Evolutionary conservation across 2,797 vertebrate species (phyloP), one percentile per base, ranked within the genome.

Genomic region (Enteromius unitaeniatus): DNA sequence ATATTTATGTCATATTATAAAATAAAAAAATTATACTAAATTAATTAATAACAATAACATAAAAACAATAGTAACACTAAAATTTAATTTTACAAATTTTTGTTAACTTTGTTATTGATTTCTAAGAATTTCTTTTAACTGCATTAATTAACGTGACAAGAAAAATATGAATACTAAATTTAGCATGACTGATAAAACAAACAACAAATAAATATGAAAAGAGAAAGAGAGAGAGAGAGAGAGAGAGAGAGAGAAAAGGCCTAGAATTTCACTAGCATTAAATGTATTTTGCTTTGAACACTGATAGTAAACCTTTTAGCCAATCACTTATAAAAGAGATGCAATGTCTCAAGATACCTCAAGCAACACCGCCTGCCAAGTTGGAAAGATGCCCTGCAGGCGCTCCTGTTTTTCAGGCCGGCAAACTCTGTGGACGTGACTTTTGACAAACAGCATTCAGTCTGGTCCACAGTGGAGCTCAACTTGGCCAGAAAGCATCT

Each of bases 261-360:
- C n/a, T 26, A 47, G 6, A 72, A 47, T 14, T 37, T n/a, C 28
- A 55, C 49, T 15, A 6, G 6, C 73, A 37, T 9, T 75, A 37
- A 75, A 55, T 34, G 47, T 34, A 14, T 55, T 55, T 37, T 55
- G 10, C 72, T 34, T 75, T n/a, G 31, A 55, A 53, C 28, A 14
- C 11, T 55, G 72, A 37, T 37, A 21, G 13, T 15, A 4, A 58
- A 76, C 6, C 21, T 75, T 75, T 75, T 51, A 75, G 49, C 31
- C 14, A 58, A n/a, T 76, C 73, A 76, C 21, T 40, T 76, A 58
- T 58, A 58, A 76, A 75, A 34, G 31, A 75, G 51, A 55, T 75
- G 34, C 53, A 1, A 75, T 75, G 49, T 55, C 31, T 49, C 31
- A 15, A 76, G 73, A 58, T 2, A 17, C 34, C 21, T 76, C 31